phyloP scores from a whole-genome alignment of 2,797 vertebrate species.

The Otus scops region DNA sequence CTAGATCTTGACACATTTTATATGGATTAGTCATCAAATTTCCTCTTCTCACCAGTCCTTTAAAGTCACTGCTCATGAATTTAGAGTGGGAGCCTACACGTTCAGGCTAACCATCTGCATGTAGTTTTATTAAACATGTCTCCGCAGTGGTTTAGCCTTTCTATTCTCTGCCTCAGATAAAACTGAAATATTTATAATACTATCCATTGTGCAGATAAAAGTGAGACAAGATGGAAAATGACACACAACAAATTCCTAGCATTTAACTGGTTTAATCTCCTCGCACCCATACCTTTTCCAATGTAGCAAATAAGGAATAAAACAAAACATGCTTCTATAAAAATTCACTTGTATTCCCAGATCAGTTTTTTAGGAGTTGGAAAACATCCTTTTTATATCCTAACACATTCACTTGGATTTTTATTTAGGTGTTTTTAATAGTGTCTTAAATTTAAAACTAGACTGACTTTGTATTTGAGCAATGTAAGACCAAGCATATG shows the following conservation, averaged over 20 bases:
- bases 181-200: not conserved
- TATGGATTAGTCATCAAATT: not conserved
- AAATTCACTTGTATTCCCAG: not conserved
- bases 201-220: not conserved
- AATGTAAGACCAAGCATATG: constrained; percentile 37
- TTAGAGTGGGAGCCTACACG: not conserved
- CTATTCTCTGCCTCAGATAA: not conserved
- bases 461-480: constrained; percentile 13
- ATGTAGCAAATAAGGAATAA: not conserved
- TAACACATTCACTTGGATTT: not conserved
- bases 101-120: not conserved
- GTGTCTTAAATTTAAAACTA: constrained; percentile 55
- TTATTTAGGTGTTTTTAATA: constrained; percentile 41
- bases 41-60: not conserved
- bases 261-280: not conserved
- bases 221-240: not conserved
- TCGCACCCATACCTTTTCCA: not conserved
- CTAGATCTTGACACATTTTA: not conserved
- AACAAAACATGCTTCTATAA: not conserved
- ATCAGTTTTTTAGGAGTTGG: not conserved
- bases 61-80: not conserved
- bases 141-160: not conserved
- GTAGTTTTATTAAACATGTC: not conserved
- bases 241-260: not conserved
- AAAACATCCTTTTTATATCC: constrained; percentile 16